Conservation (phyloP, 2,888 invertebrate genomes). For the Bombylius discolor region DNA sequence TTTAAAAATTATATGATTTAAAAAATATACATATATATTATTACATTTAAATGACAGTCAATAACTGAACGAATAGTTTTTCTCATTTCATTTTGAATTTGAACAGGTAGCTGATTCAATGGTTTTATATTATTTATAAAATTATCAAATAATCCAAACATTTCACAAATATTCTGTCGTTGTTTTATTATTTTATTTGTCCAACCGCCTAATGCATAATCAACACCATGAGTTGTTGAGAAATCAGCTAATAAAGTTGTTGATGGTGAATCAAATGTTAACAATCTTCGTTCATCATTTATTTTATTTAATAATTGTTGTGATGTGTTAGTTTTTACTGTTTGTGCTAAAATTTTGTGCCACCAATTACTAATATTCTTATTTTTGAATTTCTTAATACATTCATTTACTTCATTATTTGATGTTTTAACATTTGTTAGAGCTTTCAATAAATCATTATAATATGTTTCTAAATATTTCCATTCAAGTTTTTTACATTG, state of each 20-base stretch:
- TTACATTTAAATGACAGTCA: conserved; percentile 28
- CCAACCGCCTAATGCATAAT: conserved; percentile 24
- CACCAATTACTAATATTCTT: conserved; percentile 14
- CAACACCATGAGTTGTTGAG: conserved; percentile 11
- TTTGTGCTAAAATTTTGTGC: neutral
- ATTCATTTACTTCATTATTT: neutral
- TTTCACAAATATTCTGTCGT: conserved; percentile 13
- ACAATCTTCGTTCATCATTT: conserved; percentile 17
- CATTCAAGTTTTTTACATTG: conserved; percentile 43
- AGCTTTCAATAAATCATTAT: conserved; percentile 18
- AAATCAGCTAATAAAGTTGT: too few species aligned
- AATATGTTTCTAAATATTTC: conserved; percentile 40
- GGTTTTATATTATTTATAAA: conserved; percentile 22
- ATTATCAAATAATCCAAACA: conserved; percentile 21
- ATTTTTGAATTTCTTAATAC: neutral
- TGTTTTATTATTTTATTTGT: conserved; percentile 17
- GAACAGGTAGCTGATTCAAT: conserved; percentile 16
- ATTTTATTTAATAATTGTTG: conserved; percentile 21
- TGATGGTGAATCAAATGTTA: too few species aligned
- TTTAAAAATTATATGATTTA: neutral
- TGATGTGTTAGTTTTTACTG: too few species aligned
- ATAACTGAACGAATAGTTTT: conserved; percentile 25
- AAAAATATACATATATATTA: neutral
- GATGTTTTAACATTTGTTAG: conserved; percentile 1
- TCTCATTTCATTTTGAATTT: conserved; percentile 16